Evolutionary conservation across 1,140 invertebrate genomes (phyloP).

Genomic region (Magallana gigas): DNA sequence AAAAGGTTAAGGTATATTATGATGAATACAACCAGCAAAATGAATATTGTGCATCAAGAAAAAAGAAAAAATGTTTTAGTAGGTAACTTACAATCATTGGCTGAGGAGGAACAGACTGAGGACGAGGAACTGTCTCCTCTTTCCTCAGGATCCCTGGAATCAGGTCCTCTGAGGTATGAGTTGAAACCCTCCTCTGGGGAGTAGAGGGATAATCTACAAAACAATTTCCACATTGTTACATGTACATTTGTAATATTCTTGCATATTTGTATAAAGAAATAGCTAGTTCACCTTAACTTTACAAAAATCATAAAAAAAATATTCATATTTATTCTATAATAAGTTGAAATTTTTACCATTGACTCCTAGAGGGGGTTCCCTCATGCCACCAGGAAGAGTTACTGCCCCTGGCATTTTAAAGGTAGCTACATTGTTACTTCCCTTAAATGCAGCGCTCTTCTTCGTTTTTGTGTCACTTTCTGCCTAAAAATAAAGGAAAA

Average conservation of each 20-base stretch:
- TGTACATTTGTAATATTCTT: too few species aligned
- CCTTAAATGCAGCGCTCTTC: background rate
- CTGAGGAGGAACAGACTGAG: conserved; percentile 42
- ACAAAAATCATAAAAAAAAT: too few species aligned
- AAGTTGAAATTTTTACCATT: conserved; percentile 41
- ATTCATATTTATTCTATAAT: too few species aligned
- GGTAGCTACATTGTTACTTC: background rate
- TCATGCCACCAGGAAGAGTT: conserved; percentile 53
- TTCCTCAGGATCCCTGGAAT: conserved; percentile 53
- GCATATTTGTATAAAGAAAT: too few species aligned
- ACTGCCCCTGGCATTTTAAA: conserved; percentile 53
- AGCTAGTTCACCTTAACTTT: too few species aligned
- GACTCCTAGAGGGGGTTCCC: conserved; percentile 48
- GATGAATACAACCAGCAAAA: too few species aligned
- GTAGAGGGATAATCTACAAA: conserved; percentile 24
- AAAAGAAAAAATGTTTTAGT: too few species aligned
- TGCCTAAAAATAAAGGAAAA: background rate
- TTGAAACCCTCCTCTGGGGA: conserved; percentile 19
- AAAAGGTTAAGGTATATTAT: too few species aligned
- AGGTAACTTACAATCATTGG: conserved; percentile 43
- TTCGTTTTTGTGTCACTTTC: background rate
- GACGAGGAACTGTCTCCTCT: conserved; percentile 36
- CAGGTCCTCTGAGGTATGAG: conserved; percentile 51
- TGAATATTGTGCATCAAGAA: too few species aligned
- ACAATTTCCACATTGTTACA: too few species aligned